phyloP scores from a whole-genome alignment of 2,888 invertebrate genomes.

The Drosophila meridiana region DNA sequence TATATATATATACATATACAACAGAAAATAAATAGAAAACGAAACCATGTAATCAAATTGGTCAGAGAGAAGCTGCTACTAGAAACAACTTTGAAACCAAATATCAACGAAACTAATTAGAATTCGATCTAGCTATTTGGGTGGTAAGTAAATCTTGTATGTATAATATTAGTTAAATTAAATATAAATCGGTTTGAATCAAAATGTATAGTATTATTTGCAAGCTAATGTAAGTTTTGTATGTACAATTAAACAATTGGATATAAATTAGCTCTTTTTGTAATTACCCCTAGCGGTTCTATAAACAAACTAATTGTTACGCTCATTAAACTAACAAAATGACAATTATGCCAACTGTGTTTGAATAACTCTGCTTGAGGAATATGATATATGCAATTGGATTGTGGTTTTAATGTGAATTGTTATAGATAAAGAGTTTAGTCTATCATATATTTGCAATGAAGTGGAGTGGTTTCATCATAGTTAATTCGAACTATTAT shows the following conservation, averaged over 20 bases:
- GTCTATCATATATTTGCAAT: neutral
- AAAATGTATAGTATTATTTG: conserved; percentile 12
- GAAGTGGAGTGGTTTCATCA: neutral
- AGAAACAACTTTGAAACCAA: neutral
- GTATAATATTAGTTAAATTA: conserved; percentile 8
- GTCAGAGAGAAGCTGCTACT: conserved; percentile 18
- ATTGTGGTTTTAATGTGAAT: neutral
- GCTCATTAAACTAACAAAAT: conserved; percentile 4
- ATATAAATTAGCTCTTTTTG: neutral
- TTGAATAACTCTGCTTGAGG: neutral
- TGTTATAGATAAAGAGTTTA: neutral
- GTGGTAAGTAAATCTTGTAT: conserved; percentile 4
- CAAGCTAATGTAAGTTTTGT: conserved; percentile 13
- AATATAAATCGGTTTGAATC: conserved; percentile 1
- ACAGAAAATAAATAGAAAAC: conserved; percentile 33
- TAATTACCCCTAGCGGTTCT: conserved; percentile 4
- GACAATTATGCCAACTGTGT: neutral
- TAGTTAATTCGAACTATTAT: no score
- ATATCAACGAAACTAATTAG: conserved; percentile 5
- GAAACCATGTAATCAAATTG: conserved; percentile 40
- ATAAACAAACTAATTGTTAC: conserved; percentile 5
- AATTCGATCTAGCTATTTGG: neutral
- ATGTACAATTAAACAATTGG: conserved; percentile 10
- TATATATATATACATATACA: conserved; percentile 6
- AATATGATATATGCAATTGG: neutral